Evolutionary conservation across 2,888 invertebrate genomes (phyloP).

Genomic region (Leptopilina syphax): DNA sequence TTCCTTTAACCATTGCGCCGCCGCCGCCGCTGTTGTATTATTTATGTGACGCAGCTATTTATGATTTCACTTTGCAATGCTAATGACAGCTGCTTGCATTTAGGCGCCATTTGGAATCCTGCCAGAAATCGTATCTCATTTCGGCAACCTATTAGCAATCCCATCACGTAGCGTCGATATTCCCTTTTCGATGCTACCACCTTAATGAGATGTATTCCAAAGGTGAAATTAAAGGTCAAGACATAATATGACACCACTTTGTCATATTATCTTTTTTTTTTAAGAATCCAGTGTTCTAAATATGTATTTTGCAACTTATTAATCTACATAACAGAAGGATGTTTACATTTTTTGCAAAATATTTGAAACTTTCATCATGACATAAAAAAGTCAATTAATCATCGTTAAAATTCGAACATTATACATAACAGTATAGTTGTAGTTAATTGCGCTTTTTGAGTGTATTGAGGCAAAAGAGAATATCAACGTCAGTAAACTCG

Average conservation of each 20-base stretch:
- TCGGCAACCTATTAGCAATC: slow-evolving; percentile 59
- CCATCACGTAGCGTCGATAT: slow-evolving; percentile 60
- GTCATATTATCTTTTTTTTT: background rate
- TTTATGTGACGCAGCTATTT: slow-evolving; percentile 56
- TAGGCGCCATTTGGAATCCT: slow-evolving; percentile 64
- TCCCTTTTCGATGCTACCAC: slow-evolving; percentile 53
- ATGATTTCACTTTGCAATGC: slow-evolving; percentile 67
- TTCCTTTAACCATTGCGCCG: slow-evolving; percentile 32
- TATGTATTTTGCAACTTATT: no score
- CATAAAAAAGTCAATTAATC: background rate
- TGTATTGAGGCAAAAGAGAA: slow-evolving; percentile 16
- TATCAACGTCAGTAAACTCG: slow-evolving; percentile 27
- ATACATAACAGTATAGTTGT: background rate
- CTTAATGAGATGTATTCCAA: slow-evolving; percentile 7
- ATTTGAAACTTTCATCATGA: background rate
- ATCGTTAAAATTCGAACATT: slow-evolving; percentile 6
- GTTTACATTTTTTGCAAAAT: background rate
- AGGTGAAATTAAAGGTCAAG: slow-evolving; percentile 17
- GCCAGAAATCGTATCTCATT: slow-evolving; percentile 61
- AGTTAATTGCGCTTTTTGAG: slow-evolving; percentile 16
- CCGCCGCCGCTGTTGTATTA: slow-evolving; percentile 37
- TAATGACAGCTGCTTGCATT: slow-evolving; percentile 66
- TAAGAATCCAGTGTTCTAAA: no score
- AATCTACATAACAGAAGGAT: background rate
- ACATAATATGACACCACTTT: background rate